Base-by-base conservation (phyloP, 2,113 vertebrate species). In the Zosterops lateralis region DNA sequence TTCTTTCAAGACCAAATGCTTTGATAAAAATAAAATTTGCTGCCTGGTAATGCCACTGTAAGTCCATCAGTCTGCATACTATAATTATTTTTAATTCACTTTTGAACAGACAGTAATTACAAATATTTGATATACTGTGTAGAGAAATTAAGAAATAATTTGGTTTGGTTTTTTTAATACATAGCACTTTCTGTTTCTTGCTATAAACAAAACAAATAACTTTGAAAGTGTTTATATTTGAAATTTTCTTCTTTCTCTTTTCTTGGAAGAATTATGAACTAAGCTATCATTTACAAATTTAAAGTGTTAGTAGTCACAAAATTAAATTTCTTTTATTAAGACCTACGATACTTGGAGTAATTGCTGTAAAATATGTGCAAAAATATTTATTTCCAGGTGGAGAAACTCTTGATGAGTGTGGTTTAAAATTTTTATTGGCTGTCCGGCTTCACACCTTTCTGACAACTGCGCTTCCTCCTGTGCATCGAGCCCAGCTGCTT, bases 321-420 rank as follows among this genome's bases (percentile, higher is more conserved):
- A 64, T 34, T 62, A 2, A 71, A 26, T 71, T 87, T 91, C 11
- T 62, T 85, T 19, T 66, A 1, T 73, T 80, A 70, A 44, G 22
- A 68, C 9, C 28, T 3, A 1, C 1, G 6, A 3, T 73, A 73
- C 8, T 77, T 76, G 1, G 5, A 31, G 25, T 66, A 66, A 29
- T 44, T 93, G 64, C 24, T 86, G 16, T 73, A 18, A 94, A 76
- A 7, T 88, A 6, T 3, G 0, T 48, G 24, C 88, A 10, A 89
- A 72, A 50, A 31, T 66, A 32, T 19, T 67, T 93, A 51, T 87
- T 95, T 76, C 10, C 94, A 99, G 99, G 99, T 96, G 99, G 99
- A 92, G 99, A 99, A 97, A 99, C 99, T 16, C 98, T 99, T 95
- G 99, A 99, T 96, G 99, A 99, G 77, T 99, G 99, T 93, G 99